phyloP scores from a whole-genome alignment of 2,113 vertebrate genomes.

The Corythornis vintsioides region DNA sequence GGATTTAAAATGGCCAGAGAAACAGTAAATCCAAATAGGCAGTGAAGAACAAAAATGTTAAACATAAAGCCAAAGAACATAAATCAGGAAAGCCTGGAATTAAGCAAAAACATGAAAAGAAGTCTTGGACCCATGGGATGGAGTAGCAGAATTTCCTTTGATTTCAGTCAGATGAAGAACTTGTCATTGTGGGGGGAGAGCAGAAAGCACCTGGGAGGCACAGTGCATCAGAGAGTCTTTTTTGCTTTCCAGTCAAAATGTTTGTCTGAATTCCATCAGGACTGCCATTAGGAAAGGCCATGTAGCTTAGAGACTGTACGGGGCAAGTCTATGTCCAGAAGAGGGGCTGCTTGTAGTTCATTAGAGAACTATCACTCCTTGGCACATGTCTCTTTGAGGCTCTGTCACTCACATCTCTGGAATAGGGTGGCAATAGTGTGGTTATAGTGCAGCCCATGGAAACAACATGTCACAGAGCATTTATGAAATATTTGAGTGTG shows the following conservation, averaged over 20 bases:
- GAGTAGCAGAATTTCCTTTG: not conserved
- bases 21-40: not conserved
- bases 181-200: not conserved
- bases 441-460: not conserved
- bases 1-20: not conserved
- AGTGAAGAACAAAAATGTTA: not conserved
- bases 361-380: not conserved
- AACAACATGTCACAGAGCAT: not conserved
- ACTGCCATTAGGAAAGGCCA: not conserved
- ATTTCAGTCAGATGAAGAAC: not conserved
- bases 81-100: not conserved
- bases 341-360: not conserved
- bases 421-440: not conserved
- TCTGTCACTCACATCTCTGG: not conserved
- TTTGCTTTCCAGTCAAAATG: not conserved
- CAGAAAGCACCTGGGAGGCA: not conserved
- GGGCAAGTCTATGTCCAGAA: not conserved
- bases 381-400: not conserved
- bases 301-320: not conserved
- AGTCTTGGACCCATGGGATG: not conserved
- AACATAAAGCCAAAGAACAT: not conserved
- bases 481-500: not conserved
- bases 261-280: not conserved
- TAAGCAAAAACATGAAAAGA: not conserved
- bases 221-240: not conserved